phyloP scores from a whole-genome alignment of 2,888 invertebrate genomes.

The Hydropsyche betteni region DNA sequence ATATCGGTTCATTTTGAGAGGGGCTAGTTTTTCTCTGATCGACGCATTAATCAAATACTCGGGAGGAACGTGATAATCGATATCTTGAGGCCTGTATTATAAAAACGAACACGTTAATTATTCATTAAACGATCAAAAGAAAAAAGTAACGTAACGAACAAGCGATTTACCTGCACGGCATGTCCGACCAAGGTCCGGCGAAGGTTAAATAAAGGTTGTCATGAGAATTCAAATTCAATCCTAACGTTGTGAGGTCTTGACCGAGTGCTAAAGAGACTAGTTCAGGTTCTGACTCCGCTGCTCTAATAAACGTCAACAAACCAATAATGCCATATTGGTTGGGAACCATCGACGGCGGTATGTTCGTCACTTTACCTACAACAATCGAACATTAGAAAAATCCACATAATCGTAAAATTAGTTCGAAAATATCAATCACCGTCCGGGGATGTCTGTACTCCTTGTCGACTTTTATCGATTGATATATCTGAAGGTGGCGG shows the following conservation, averaged over 20 bases:
- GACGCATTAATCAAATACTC: conserved; percentile 98
- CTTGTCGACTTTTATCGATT: conserved; percentile 73
- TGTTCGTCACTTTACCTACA: conserved; percentile 94
- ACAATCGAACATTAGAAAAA: conserved; percentile 53
- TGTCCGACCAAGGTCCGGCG: conserved; percentile 98
- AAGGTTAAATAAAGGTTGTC: conserved; percentile 98
- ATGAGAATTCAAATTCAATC: conserved; percentile 97
- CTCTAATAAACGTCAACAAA: conserved; percentile 95
- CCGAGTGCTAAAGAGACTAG: conserved; percentile 96
- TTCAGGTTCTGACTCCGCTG: conserved; percentile 97
- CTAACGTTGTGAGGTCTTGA: conserved; percentile 96
- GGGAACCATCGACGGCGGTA: conserved; percentile 97
- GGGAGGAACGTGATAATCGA: conserved; percentile 97
- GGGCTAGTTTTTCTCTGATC: conserved; percentile 95
- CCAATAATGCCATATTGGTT: conserved; percentile 99
- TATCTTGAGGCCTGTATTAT: conserved; percentile 87
- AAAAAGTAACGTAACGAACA: not conserved
- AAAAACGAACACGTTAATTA: not conserved
- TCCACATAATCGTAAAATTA: not conserved
- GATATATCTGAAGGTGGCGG: conserved; percentile 56
- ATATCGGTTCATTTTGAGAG: conserved; percentile 94
- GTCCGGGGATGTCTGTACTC: conserved; percentile 95
- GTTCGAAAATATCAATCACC: conserved; percentile 64
- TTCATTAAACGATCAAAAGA: not conserved
- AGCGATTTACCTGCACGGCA: conserved; percentile 77